A percentile compares a stretch with the other conserved stretches of the same genome.
phyloP scores from a whole-genome alignment of 2,797 vertebrate genomes.

The Loris lydekkerianus region DNA sequence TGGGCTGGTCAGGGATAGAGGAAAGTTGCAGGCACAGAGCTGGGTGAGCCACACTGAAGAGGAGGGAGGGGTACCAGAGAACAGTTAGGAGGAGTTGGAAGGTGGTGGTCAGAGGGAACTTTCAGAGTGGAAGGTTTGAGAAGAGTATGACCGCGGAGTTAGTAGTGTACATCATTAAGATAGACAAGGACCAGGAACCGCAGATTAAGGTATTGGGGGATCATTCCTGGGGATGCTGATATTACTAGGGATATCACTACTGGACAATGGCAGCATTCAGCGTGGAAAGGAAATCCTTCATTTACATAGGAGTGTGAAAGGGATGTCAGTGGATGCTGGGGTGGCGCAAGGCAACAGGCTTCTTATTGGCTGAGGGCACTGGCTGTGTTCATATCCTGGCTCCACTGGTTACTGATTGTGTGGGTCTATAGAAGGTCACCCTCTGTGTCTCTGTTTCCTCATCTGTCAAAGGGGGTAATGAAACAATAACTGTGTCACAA shows the following conservation, averaged over 20 bases:
- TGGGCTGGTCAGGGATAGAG: not conserved
- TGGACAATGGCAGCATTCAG: not conserved
- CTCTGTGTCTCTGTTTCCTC: not conserved
- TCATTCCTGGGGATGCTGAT: not conserved
- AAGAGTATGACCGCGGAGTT: not conserved
- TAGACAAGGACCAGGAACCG: not conserved
- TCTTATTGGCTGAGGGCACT: not conserved
- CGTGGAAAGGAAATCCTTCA: not conserved
- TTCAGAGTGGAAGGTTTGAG: not conserved
- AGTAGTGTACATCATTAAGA: not conserved
- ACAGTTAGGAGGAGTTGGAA: not conserved
- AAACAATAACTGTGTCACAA: not conserved
- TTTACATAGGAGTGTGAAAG: not conserved
- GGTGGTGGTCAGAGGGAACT: not conserved
- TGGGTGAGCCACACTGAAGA: fast-evolving
- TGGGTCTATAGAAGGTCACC: not conserved
- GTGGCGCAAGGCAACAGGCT: not conserved
- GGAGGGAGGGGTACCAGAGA: not conserved
- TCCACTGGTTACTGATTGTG: not conserved
- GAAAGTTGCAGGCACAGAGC: not conserved
- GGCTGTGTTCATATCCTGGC: not conserved
- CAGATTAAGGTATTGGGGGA: not conserved
- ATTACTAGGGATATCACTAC: not conserved
- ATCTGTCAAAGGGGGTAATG: not conserved
- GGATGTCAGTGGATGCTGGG: not conserved